Evolutionary conservation across 2,888 invertebrate species (phyloP), one percentile per base, ranked within the genome.

Genomic region (Tenthredo notha): DNA sequence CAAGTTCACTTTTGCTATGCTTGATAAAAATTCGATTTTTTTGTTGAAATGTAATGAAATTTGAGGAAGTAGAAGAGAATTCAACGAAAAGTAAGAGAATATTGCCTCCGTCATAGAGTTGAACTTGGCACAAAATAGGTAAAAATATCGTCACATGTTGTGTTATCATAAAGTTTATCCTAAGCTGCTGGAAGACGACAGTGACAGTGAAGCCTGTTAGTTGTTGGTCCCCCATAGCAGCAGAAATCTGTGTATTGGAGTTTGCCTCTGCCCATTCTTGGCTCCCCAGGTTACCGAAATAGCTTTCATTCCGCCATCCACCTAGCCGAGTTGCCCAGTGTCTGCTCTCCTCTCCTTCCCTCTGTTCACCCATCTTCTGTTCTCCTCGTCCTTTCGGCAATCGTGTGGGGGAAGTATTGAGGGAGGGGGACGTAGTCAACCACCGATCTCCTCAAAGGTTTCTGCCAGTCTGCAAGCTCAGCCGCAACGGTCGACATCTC

Each of bases 221-320:
- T 43, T 70, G 70, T 61, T 65, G 61, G 80, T 80, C 61, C 61
- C 58, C 58, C 61, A 65, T 80, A 61, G 80, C 78, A 85, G 54
- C 85, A 86, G 89, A 90, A 91, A 91, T 91, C 90, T 90, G 91
- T 90, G 89, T 89, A 88, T 91, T 92, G 89, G 88, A 89, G 90
- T 88, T 88, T 89, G 90, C 90, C 90, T 90, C 92, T 93, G 93
- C 92, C 93, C 93, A 93, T 93, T 93, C 93, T 93, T 93, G 93
- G 93, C 91, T 90, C 91, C 92, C 91, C 91, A 90, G 89, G 92
- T 92, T 93, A 92, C 93, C 91, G 90, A 93, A 93, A 93, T 93
- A 93, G 90, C 92, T 89, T 89, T 87, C 88, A 88, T 91, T 91
- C 90, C 91, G 88, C 90, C 88, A 83, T 86, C 87, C 87, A 84